Evolutionary conservation across 2,888 invertebrate genomes (phyloP).

Genomic region (Drosophila tanythrix): DNA sequence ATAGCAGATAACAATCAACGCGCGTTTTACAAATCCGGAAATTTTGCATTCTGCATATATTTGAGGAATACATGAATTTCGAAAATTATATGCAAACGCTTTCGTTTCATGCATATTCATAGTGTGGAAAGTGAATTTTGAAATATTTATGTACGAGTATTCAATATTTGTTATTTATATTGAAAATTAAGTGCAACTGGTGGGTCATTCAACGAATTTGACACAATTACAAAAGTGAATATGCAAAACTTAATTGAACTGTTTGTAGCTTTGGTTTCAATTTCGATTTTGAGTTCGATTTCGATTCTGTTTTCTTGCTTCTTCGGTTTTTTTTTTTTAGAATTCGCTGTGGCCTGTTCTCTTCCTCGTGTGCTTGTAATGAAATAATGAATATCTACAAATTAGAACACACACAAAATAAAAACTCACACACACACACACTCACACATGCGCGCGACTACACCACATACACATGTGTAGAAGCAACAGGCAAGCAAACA

Average conservation of each 20-base stretch:
- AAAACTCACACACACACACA: slow-evolving; percentile 1
- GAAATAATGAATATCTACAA: slow-evolving; percentile 56
- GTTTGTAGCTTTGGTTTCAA: slow-evolving; percentile 64
- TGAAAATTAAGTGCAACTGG: slow-evolving; percentile 52
- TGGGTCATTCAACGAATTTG: slow-evolving; percentile 36
- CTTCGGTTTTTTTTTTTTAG: neutral
- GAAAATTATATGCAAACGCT: slow-evolving; percentile 24
- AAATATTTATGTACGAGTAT: slow-evolving; percentile 4
- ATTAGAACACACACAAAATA: slow-evolving; percentile 51
- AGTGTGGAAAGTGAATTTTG: slow-evolving; percentile 24
- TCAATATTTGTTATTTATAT: slow-evolving; percentile 17
- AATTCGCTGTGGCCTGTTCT: slow-evolving; percentile 22
- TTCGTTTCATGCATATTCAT: slow-evolving; percentile 25
- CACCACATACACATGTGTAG: neutral
- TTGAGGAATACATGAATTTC: slow-evolving; percentile 34
- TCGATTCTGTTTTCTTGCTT: neutral
- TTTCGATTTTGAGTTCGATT: slow-evolving; percentile 27
- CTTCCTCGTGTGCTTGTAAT: slow-evolving; percentile 41
- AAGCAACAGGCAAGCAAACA: slow-evolving; percentile 26
- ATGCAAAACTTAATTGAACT: slow-evolving; percentile 64
- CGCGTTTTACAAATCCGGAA: slow-evolving; percentile 67
- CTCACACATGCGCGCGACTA: neutral
- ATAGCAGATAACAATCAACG: slow-evolving; percentile 24
- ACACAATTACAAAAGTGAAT: slow-evolving; percentile 45
- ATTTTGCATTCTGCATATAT: slow-evolving; percentile 21